Percentiles rank a stretch among this genome's conserved stretches.
These are phyloP conservation scores for Calidris pugnax DNA, from an alignment of 2,113 vertebrate genomes.

Conservation along the genomic window DNA sequence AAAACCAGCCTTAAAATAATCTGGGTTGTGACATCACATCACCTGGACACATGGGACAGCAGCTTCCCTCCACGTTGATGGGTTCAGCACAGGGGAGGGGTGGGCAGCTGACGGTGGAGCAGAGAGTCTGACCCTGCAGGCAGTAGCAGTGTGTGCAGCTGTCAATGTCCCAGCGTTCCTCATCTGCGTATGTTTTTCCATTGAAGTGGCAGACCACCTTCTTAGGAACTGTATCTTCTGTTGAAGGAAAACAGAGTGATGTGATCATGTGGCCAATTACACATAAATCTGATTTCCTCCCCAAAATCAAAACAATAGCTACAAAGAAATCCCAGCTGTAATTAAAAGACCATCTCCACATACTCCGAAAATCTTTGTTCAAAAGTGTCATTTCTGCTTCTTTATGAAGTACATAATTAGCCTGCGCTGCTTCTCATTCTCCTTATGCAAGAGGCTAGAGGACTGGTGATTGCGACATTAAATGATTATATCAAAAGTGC, in stretches of 20 bases:
- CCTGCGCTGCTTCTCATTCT: not conserved
- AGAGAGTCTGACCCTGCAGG: constrained; percentile 90
- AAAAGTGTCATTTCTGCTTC: not conserved
- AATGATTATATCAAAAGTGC: not conserved
- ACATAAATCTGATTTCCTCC: not conserved
- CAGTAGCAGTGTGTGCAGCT: constrained; percentile 94
- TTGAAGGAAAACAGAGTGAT: not conserved
- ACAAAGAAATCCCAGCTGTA: not conserved
- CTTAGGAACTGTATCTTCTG: constrained; percentile 83
- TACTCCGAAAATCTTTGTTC: not conserved
- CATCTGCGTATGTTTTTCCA: constrained; percentile 85
- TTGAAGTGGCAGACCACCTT: constrained; percentile 87
- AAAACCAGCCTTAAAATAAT: not conserved
- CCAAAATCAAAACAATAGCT: not conserved
- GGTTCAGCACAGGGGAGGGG: constrained; percentile 83
- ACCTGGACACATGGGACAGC: constrained; percentile 91
- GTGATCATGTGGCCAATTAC: not conserved
- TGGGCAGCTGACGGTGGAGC: constrained; percentile 90
- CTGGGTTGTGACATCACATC: not conserved
- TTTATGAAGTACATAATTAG: not conserved
- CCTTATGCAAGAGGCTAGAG: not conserved
- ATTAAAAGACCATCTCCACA: not conserved
- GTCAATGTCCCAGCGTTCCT: constrained; percentile 91
- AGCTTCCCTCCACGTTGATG: constrained; percentile 86
- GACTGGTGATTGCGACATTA: not conserved